These are phyloP conservation scores for Panzeria rudis DNA, from an alignment of 2,888 invertebrate species.

Conservation along the genomic window DNA sequence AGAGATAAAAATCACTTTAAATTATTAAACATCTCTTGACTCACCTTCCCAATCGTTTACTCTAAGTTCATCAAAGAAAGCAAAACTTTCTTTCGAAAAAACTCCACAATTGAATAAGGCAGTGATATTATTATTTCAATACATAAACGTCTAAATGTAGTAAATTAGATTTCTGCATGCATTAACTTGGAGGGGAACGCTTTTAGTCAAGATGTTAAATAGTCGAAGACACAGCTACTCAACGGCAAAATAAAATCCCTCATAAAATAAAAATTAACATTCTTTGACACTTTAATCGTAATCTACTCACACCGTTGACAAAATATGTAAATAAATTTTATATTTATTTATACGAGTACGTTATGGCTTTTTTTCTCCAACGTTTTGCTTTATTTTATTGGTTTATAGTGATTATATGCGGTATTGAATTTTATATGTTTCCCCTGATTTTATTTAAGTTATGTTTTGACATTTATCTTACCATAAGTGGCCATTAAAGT, in stretches of 20 bases:
- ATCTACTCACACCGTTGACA: constrained; percentile 25
- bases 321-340: constrained; percentile 51
- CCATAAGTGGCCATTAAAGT: constrained; percentile 64
- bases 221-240: background rate
- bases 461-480: constrained; percentile 72
- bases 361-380: background rate
- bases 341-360: constrained; percentile 5
- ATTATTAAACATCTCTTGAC: constrained; percentile 65
- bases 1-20: constrained; percentile 62
- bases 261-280: constrained; percentile 69
- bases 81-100: constrained; percentile 35
- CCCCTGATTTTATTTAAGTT: constrained; percentile 41
- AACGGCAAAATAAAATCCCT: constrained; percentile 11
- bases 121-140: constrained; percentile 12
- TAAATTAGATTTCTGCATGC: constrained; percentile 39
- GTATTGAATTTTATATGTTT: constrained; percentile 3
- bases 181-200: background rate
- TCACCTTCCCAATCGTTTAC: constrained; percentile 47
- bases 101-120: constrained; percentile 27
- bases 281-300: constrained; percentile 60
- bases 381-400: constrained; percentile 17
- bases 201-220: constrained; percentile 26
- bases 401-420: constrained; percentile 1
- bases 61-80: background rate
- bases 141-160: background rate